Percentiles rank a stretch among this genome's conserved stretches.
Evolutionary conservation across 2,113 vertebrate species (phyloP).

Genomic region (Zonotrichia leucophrys): DNA sequence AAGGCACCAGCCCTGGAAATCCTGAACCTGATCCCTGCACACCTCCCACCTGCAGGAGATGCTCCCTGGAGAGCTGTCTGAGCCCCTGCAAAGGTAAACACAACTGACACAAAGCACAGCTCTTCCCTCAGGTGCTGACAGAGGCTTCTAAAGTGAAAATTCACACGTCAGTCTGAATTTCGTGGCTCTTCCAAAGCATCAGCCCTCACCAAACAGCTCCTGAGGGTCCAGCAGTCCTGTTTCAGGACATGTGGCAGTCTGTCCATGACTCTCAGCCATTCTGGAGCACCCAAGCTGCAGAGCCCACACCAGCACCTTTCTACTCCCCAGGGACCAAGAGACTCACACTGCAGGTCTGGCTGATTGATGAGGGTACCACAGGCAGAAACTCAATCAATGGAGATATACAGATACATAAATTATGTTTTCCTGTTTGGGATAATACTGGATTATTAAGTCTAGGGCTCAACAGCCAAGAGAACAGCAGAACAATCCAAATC

Average conservation of each 20-base stretch:
- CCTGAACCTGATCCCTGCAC: not conserved
- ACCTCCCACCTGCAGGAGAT: not conserved
- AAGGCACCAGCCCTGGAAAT: not conserved
- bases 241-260: accelerated
- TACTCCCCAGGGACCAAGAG: not conserved
- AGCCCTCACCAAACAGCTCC: not conserved
- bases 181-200: not conserved
- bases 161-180: accelerated
- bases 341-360: not conserved
- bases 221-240: not conserved
- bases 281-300: not conserved
- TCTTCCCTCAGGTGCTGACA: not conserved
- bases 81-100: not conserved
- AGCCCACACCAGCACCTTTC: not conserved
- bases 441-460: not conserved
- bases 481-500: not conserved
- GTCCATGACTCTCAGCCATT: not conserved
- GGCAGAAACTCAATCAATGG: not conserved
- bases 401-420: accelerated
- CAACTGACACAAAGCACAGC: not conserved
- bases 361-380: not conserved
- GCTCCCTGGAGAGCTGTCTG: not conserved
- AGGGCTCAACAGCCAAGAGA: not conserved
- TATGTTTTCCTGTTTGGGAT: not conserved
- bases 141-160: not conserved